Percentiles rank a stretch among this genome's conserved stretches.
Evolutionary conservation across 2,888 invertebrate genomes (phyloP).

Genomic region (Cryptocephalus primarius): DNA sequence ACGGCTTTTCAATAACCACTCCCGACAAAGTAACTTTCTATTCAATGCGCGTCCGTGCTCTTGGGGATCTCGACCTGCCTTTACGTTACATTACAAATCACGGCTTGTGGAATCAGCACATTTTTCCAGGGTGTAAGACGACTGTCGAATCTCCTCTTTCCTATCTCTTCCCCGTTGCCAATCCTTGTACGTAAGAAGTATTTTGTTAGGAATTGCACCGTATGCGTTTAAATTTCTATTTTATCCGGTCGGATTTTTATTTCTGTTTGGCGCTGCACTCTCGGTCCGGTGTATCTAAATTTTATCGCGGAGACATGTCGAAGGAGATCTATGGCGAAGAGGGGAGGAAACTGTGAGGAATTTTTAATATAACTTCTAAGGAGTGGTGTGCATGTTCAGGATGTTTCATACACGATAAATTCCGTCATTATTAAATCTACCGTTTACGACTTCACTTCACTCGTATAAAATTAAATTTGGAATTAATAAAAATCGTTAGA

Average conservation of each 20-base stretch:
- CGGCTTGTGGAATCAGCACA: slow-evolving; percentile 8
- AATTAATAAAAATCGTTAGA: too few species aligned
- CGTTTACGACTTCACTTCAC: too few species aligned
- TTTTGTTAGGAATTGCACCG: slow-evolving; percentile 1
- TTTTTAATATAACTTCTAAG: too few species aligned
- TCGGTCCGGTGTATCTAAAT: background rate
- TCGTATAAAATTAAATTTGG: too few species aligned
- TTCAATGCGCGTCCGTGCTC: slow-evolving; percentile 1
- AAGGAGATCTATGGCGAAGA: background rate
- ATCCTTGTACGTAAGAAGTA: too few species aligned
- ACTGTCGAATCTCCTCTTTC: background rate
- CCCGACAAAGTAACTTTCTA: background rate
- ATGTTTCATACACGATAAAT: too few species aligned
- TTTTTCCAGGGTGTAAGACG: background rate
- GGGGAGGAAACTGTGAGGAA: background rate
- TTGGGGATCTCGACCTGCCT: slow-evolving; percentile 5
- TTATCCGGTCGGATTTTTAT: background rate
- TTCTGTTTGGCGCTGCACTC: background rate
- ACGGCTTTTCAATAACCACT: too few species aligned
- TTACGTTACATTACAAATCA: slow-evolving; percentile 7
- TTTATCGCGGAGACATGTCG: background rate
- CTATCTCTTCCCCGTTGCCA: too few species aligned
- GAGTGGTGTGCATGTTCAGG: too few species aligned
- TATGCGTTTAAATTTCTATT: slow-evolving; percentile 2
- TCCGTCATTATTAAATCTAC: too few species aligned